Evolutionary conservation across 2,888 invertebrate genomes (phyloP), one percentile per base, ranked within the genome.

Genomic region (Drepana falcataria): DNA sequence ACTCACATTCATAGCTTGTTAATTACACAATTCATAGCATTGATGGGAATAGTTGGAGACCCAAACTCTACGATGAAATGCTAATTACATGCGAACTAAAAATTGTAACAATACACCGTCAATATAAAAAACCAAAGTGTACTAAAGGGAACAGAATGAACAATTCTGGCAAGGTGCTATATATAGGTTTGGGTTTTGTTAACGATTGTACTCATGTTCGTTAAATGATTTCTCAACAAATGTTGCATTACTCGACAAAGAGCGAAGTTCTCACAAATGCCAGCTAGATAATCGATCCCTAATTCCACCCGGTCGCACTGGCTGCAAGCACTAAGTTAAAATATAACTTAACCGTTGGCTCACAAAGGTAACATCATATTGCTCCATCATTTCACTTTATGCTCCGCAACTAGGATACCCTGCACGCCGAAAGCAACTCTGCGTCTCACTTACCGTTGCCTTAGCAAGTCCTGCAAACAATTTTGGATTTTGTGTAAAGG

Each of bases 381-480:
- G 51, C 51, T 51, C n/a, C 41, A 51, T 51, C 41, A 51, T 51
- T 51, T 51, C 51, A 33, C 40, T 34, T 51, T 33, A 51, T 40
- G 40, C 34, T 33, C 51, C 40, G 34, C 51, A 41, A 34, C 51
- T 7, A n/a, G 49, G 37, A 49, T 35, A 40, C 40, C 51, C 40
- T 40, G 51, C 51, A 40, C 6, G 35, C 51, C 40, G 51, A 51
- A 35, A 37, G 49, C 37, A 49, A 49, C 35, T 49, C 21, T 33
- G 35, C 35, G 35, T 35, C 49, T 49, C 37, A 21, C 37, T n/a
- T 37, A 33, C 51, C 33, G 51, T 51, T 51, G 3, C 37, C 40
- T 34, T 5, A 40, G 1, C 34, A 33, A 3, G 4, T 2, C 40
- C 6, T 3, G 40, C 6, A 34, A 51, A 33, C 40, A 34, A 51